A percentile compares a stretch with the other conserved stretches of the same genome.
Evolutionary conservation across 2,797 vertebrate species (phyloP).

Genomic region (Bovichtus variegatus): DNA sequence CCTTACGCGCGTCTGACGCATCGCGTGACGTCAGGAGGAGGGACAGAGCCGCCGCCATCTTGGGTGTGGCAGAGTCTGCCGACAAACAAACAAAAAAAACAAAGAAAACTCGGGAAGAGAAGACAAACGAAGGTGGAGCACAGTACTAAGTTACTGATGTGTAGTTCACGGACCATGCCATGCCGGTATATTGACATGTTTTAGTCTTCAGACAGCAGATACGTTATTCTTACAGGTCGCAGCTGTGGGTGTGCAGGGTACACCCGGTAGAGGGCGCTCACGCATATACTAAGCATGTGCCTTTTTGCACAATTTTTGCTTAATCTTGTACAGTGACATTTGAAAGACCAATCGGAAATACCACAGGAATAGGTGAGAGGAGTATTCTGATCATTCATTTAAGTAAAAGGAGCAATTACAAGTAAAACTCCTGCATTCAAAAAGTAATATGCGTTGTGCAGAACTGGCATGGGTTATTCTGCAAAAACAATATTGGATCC

Average conservation of each 20-base stretch:
- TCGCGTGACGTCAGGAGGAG: constrained; percentile 41
- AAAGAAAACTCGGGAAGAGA: not conserved
- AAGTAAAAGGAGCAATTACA: not conserved
- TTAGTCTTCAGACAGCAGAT: not conserved
- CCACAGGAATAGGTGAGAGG: rapidly evolving
- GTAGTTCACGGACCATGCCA: rapidly evolving
- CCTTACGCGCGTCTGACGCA: constrained; percentile 73
- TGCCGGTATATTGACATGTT: not conserved
- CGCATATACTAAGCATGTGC: not conserved
- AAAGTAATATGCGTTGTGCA: not conserved
- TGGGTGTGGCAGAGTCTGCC: constrained; percentile 68
- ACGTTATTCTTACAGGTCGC: not conserved
- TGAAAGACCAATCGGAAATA: not conserved
- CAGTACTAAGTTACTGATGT: rapidly evolving
- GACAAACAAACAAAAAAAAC: not conserved
- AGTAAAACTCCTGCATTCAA: not conserved
- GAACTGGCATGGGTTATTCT: not conserved
- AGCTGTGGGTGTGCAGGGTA: not conserved
- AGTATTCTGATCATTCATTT: not conserved
- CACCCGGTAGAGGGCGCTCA: constrained; percentile 42
- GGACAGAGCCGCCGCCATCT: constrained; percentile 73
- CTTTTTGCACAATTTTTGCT: not conserved
- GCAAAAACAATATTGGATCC: too few species aligned
- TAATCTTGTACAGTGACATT: not conserved
- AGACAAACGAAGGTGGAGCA: rapidly evolving